phyloP scores from a whole-genome alignment of 2,888 invertebrate species.

The Meiosimyza decipiens region DNA sequence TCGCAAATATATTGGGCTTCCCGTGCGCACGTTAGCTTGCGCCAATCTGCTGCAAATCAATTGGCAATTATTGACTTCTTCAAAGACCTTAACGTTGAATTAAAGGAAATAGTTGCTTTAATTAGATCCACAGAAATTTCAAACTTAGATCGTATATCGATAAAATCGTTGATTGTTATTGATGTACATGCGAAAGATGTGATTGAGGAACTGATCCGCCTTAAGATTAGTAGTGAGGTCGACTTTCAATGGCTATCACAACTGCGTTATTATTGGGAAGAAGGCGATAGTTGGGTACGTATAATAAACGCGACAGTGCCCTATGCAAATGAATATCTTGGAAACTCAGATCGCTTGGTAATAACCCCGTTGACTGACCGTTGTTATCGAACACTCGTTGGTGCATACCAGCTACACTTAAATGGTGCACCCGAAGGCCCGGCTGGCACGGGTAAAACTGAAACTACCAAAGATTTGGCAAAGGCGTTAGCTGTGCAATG shows the following conservation, averaged over 20 bases:
- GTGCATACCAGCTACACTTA: slow-evolving; percentile 77
- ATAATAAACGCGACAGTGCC: slow-evolving; percentile 76
- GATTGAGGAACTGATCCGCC: slow-evolving; percentile 70
- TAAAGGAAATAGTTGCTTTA: slow-evolving; percentile 70
- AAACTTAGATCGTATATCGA: slow-evolving; percentile 73
- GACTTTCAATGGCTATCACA: slow-evolving; percentile 81
- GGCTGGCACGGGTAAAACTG: slow-evolving; percentile 90
- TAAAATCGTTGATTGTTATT: slow-evolving; percentile 76
- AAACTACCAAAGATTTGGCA: slow-evolving; percentile 91
- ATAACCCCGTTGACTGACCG: slow-evolving; percentile 72
- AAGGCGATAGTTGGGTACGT: slow-evolving; percentile 69
- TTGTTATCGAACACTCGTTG: slow-evolving; percentile 78
- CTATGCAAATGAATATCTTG: slow-evolving; percentile 80
- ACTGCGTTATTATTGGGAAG: slow-evolving; percentile 77
- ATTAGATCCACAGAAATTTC: slow-evolving; percentile 71
- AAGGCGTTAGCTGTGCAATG: slow-evolving; percentile 91
- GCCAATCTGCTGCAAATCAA: slow-evolving; percentile 65
- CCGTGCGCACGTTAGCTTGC: slow-evolving; percentile 70
- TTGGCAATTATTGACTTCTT: slow-evolving; percentile 67
- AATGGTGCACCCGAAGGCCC: slow-evolving; percentile 80
- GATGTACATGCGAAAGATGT: slow-evolving; percentile 80
- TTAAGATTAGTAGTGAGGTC: slow-evolving; percentile 69
- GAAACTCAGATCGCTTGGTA: slow-evolving; percentile 74
- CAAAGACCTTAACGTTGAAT: slow-evolving; percentile 67
- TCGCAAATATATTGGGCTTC: slow-evolving; percentile 76